Evolutionary conservation across 2,888 invertebrate genomes (phyloP), one percentile per base, ranked within the genome.

Genomic region (Exephanes ischioxanthus): DNA sequence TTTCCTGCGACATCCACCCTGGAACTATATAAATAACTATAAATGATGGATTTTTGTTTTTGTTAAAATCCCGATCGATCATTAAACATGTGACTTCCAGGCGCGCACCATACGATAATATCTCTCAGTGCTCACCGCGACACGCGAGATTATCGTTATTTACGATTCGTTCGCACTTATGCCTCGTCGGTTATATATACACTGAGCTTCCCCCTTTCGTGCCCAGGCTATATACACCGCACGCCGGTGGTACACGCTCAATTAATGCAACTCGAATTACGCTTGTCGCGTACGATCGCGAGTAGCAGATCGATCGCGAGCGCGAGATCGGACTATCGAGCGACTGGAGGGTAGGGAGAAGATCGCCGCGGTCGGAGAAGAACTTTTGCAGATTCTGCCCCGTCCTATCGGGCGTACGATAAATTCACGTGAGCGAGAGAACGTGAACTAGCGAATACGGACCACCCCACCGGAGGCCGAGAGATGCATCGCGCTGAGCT

Each of bases 231-330:
- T 71, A 76, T 33, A 41, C 70, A 70, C 45, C 61, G 63, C 45
- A 16, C 55, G 53, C 66, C 73, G 63, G 84, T 86, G 72, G 86
- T 87, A 84, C 82, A 78, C 83, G 87, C 77, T 87, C 89, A 89
- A 90, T 89, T 89, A 88, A 89, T 86, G 86, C 88, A 87, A 86
- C 86, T 87, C 87, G 86, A 90, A 90, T 90, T 86, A 90, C 87
- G 84, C 87, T 85, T 88, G 90, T 89, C 90, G 87, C 86, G 84
- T 79, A 66, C 75, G 75, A 85, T 82, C 82, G 75, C 68, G 53
- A 26, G 33, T 61, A 58, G 63, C 85, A 86, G 85, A 86, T 86
- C 87, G 87, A 90, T 90, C 89, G 87, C 71, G 82, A 80, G 75
- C 84, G 86, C 85, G 70, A 80, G 88, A 85, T 88, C 84, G 37